A percentile compares a stretch with the other conserved stretches of the same genome.
Conservation (phyloP, 2,888 invertebrate genomes). For the Keiferia lycopersicella region DNA sequence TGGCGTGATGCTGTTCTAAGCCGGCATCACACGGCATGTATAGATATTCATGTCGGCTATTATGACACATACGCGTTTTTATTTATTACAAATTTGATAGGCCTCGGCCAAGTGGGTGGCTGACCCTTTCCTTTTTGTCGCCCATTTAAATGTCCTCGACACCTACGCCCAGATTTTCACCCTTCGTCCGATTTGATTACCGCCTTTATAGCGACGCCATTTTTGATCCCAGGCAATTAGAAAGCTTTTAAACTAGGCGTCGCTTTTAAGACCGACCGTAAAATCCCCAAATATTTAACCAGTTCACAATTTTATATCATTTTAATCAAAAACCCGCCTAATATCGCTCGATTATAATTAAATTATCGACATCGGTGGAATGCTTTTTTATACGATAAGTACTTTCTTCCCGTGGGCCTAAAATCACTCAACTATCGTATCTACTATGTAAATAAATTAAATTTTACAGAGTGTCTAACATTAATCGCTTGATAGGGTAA, state of each 20-base stretch:
- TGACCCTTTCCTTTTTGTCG: neutral
- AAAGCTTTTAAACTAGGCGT: conserved; percentile 23
- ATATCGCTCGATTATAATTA: conserved; percentile 45
- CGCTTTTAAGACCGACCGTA: conserved; percentile 42
- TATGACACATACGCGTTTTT: too few relatives aligned
- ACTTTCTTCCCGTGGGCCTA: conserved; percentile 32
- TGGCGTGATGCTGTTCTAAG: too few relatives aligned
- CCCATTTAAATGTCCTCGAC: conserved; percentile 11
- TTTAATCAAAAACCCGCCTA: conserved; percentile 40
- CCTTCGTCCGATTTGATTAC: conserved; percentile 1
- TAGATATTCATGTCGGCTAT: too few relatives aligned
- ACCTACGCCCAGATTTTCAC: conserved; percentile 17
- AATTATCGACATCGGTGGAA: conserved; percentile 51
- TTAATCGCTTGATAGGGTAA: conserved; percentile 53
- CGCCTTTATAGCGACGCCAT: neutral
- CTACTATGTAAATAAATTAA: conserved; percentile 63
- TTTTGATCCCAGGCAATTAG: conserved; percentile 12
- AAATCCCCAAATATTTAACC: conserved; percentile 39
- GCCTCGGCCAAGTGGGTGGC: neutral
- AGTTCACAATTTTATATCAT: conserved; percentile 40
- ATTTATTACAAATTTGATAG: neutral
- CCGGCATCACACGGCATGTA: too few relatives aligned
- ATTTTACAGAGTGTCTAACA: conserved; percentile 61
- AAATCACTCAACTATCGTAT: conserved; percentile 52
- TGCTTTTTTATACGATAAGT: conserved; percentile 32